A percentile compares a stretch with the other conserved stretches of the same genome.
Conservation (phyloP, 2,797 vertebrate species). For the Champsocephalus esox region DNA sequence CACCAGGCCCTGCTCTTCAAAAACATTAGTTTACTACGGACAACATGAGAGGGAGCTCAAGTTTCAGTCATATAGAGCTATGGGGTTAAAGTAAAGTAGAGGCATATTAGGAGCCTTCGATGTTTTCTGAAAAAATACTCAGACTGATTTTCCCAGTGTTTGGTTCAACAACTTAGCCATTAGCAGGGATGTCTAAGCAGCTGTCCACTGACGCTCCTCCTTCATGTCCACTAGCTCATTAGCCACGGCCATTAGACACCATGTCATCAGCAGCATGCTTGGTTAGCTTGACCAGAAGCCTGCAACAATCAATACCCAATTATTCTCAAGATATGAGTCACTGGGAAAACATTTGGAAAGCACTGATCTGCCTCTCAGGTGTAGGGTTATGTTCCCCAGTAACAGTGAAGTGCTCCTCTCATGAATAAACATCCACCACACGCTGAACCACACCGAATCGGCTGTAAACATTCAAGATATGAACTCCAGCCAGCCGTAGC, state of each 20-base stretch:
- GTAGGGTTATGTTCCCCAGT: neutral
- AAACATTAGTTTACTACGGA: slow-evolving; percentile 6
- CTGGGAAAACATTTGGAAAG: slow-evolving; percentile 5
- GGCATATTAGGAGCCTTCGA: neutral
- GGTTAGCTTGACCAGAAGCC: neutral
- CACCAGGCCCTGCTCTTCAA: neutral
- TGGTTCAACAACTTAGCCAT: neutral
- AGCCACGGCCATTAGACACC: slow-evolving; percentile 16
- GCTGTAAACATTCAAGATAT: slow-evolving; percentile 2
- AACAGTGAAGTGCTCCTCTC: neutral
- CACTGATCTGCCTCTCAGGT: slow-evolving; percentile 1
- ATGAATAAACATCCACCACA: slow-evolving; percentile 7
- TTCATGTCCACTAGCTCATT: slow-evolving; percentile 9
- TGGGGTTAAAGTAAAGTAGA: neutral
- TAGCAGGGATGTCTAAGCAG: slow-evolving; percentile 2
- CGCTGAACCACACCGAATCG: slow-evolving; percentile 13
- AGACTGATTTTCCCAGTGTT: no score
- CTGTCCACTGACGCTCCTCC: neutral
- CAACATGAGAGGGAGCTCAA: slow-evolving; percentile 31
- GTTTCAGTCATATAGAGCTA: slow-evolving; percentile 16
- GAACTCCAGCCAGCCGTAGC: slow-evolving; percentile 17
- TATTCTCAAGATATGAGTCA: slow-evolving; percentile 9
- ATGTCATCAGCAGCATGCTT: neutral
- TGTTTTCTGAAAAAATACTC: no score
- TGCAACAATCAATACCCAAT: neutral